Evolutionary conservation across 2,888 invertebrate species (phyloP).

Genomic region (Xestia c-nigrum): DNA sequence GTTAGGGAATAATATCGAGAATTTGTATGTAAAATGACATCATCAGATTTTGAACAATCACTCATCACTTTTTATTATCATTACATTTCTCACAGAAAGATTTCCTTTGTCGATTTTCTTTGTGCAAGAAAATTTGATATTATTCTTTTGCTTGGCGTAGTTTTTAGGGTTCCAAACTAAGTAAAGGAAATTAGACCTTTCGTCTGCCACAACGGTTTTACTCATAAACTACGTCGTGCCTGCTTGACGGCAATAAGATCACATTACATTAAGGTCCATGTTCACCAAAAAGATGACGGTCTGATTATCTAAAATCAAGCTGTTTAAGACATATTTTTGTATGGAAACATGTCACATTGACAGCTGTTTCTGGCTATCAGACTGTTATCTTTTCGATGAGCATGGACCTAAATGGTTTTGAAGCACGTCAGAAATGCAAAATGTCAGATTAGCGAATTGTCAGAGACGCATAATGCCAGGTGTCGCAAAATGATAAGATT

Average conservation of each 20-base stretch:
- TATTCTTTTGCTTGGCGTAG: conserved; percentile 12
- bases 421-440: too few relatives aligned
- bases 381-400: too few relatives aligned
- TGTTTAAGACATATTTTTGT: too few relatives aligned
- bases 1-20: conserved; percentile 13
- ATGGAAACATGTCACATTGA: too few relatives aligned
- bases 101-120: conserved; percentile 13
- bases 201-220: background rate
- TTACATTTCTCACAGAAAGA: conserved; percentile 13
- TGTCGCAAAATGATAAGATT: too few relatives aligned
- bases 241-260: background rate
- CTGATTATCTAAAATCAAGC: too few relatives aligned
- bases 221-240: background rate
- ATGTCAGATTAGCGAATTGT: too few relatives aligned
- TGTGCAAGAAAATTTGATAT: background rate
- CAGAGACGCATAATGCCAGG: too few relatives aligned
- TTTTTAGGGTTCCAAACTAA: background rate
- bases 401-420: too few relatives aligned
- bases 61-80: conserved; percentile 31
- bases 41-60: conserved; percentile 21
- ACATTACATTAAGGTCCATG: background rate
- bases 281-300: too few relatives aligned
- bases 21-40: conserved; percentile 41
- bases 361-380: too few relatives aligned
- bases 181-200: background rate